Evolutionary conservation across 2,888 invertebrate species (phyloP), one percentile per base, ranked within the genome.

Genomic region (Conus canariensis): DNA sequence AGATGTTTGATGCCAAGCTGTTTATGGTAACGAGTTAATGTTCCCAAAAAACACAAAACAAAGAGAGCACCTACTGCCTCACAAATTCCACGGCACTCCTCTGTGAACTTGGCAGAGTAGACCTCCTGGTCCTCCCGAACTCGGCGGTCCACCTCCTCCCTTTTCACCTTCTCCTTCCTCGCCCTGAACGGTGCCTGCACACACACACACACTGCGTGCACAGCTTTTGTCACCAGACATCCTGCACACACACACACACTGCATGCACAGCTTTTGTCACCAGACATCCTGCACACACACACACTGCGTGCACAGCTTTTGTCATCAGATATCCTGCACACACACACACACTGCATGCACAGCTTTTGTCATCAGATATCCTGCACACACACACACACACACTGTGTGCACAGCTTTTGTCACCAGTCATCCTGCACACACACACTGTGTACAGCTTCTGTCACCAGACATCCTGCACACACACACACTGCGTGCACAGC

Each of bases 41-140:
- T 45, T 45, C 45, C 4, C 45, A 4, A 45, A 4, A 45, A 45
- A 45, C 45, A 45, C 3, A 45, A 45, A 64, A 14, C 6, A 64
- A 64, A 10, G 22, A 19, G 25, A 19, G 30, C 30, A 93, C 95
- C 92, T 93, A 97, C 97, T 95, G 96, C 96, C 96, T 98, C 97
- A 97, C 99, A 99, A 95, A 99, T 97, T 91, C 98, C 97, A 96
- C 98, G 98, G 92, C 98, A 98, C 96, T 98, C 99, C 96, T 99
- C 99, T 94, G 97, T 98, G 97, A 99, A 99, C 97, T 99, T 99
- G 94, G 97, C 97, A 90, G 99, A 99, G 97, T 99, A 99, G 96
- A 98, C 98, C 97, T 99, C 99, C 94, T 98, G 98, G 95, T 99
- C 99, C 96, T 98, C 98, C 97, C 99, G 99, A 85, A 99, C 99